Evolutionary conservation across 2,888 invertebrate genomes (phyloP).

Genomic region (Caenorhabditis panamensis): DNA sequence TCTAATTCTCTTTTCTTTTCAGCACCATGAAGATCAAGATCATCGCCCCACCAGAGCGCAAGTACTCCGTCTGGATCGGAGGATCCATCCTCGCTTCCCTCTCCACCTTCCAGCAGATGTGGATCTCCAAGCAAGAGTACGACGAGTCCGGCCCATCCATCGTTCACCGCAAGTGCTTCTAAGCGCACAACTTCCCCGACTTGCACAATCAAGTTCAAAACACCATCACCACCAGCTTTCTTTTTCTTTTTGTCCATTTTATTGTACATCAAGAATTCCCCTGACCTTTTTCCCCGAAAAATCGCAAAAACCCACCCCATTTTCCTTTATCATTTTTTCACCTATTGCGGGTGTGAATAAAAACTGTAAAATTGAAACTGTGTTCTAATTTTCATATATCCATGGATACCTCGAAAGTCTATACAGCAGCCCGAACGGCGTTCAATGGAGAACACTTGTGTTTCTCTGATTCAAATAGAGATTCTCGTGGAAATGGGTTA

Average conservation of each 20-base stretch:
- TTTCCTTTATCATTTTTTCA: conserved; percentile 33
- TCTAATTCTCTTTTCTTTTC: conserved; percentile 35
- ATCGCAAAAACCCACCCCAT: conserved; percentile 46
- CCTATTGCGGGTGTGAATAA: conserved; percentile 59
- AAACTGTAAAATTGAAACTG: conserved; percentile 52
- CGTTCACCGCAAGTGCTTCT: conserved; percentile 77
- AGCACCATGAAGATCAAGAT: conserved; percentile 85
- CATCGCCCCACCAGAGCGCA: conserved; percentile 88
- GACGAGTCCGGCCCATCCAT: conserved; percentile 83
- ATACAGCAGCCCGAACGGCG: no score
- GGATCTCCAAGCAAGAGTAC: conserved; percentile 89
- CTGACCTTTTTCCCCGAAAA: conserved; percentile 40
- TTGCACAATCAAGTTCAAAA: conserved; percentile 46
- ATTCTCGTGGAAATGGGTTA: no score
- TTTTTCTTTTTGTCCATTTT: conserved; percentile 29
- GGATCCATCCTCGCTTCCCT: conserved; percentile 95
- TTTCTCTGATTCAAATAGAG: no score
- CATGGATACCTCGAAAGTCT: no score
- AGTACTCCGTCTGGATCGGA: conserved; percentile 98
- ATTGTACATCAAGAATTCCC: conserved; percentile 30
- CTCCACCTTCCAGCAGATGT: conserved; percentile 93
- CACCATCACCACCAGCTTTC: conserved; percentile 53
- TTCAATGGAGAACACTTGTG: no score
- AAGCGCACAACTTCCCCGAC: conserved; percentile 46
- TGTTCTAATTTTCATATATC: background rate